These are phyloP conservation scores for Oenanthe oenanthe DNA, from an alignment of 2,113 vertebrate genomes.

Conservation along the genomic window DNA sequence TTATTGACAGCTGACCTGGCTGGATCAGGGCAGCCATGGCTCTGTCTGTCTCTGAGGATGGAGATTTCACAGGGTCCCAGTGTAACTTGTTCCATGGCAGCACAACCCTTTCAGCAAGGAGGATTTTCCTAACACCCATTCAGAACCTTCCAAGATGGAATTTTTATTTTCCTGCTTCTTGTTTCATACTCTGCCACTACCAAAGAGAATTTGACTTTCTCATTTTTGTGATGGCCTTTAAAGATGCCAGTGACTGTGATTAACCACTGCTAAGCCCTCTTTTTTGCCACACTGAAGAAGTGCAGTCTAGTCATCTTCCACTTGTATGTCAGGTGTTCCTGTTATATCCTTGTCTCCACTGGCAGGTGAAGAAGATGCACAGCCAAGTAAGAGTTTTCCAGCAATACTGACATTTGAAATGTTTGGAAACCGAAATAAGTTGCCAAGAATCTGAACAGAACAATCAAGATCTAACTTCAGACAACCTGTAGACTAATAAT, in stretches of 20 bases:
- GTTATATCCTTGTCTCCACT: background rate
- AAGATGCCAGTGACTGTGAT: background rate
- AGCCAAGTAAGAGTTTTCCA: background rate
- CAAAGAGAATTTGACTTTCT: background rate
- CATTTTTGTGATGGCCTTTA: background rate
- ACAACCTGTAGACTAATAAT: background rate
- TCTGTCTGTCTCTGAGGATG: background rate
- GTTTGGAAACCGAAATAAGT: background rate
- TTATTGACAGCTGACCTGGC: background rate
- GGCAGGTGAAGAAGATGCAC: background rate
- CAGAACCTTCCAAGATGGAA: background rate
- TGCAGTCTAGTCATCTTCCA: background rate
- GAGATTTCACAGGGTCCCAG: background rate
- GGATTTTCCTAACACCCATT: background rate
- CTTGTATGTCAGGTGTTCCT: background rate
- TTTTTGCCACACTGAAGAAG: background rate
- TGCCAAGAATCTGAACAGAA: background rate
- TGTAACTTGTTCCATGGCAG: background rate
- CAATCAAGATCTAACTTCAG: background rate
- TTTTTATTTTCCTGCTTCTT: background rate
- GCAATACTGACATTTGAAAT: background rate
- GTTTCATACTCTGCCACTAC: background rate
- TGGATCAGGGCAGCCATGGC: background rate
- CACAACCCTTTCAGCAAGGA: background rate
- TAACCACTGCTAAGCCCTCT: background rate